A percentile compares a stretch with the other conserved stretches of the same genome.
Conservation (phyloP, 2,113 vertebrate genomes). For the Sylvilagus bachmani region DNA sequence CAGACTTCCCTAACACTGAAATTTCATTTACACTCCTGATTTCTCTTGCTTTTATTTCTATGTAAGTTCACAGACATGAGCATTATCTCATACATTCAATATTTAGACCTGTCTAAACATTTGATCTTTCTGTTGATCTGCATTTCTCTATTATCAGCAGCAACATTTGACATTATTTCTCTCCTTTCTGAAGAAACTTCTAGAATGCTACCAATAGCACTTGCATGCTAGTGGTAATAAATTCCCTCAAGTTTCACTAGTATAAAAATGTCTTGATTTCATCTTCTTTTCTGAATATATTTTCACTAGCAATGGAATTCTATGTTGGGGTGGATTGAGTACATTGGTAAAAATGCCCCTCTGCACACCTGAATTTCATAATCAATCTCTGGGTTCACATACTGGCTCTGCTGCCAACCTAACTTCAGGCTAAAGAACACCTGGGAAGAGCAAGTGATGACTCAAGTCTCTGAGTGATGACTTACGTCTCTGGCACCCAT, state of each 20-base stretch:
- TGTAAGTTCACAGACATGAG: not conserved
- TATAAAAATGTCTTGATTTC: not conserved
- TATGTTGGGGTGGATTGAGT: not conserved
- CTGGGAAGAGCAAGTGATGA: too few relatives aligned
- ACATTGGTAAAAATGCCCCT: too few relatives aligned
- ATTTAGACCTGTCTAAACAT: not conserved
- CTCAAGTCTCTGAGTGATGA: too few relatives aligned
- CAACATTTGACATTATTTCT: not conserved
- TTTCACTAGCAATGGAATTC: conserved; percentile 26
- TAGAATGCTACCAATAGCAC: not conserved
- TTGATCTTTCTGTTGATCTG: not conserved
- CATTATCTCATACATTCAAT: not conserved
- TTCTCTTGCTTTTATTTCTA: not conserved
- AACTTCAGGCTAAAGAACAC: too few relatives aligned
- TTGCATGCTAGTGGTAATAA: not conserved
- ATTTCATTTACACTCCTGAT: not conserved
- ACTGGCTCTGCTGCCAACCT: too few relatives aligned
- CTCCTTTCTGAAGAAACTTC: not conserved
- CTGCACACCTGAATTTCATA: too few relatives aligned
- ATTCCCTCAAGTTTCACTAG: not conserved
- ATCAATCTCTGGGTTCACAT: too few relatives aligned
- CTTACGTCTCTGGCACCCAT: too few relatives aligned
- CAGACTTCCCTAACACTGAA: not conserved
- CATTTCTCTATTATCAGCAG: not conserved
- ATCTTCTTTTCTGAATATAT: conserved; percentile 3